These are phyloP conservation scores for Dendropsophus ebraccatus DNA, from an alignment of 2,113 vertebrate genomes.

Conservation along the genomic window DNA sequence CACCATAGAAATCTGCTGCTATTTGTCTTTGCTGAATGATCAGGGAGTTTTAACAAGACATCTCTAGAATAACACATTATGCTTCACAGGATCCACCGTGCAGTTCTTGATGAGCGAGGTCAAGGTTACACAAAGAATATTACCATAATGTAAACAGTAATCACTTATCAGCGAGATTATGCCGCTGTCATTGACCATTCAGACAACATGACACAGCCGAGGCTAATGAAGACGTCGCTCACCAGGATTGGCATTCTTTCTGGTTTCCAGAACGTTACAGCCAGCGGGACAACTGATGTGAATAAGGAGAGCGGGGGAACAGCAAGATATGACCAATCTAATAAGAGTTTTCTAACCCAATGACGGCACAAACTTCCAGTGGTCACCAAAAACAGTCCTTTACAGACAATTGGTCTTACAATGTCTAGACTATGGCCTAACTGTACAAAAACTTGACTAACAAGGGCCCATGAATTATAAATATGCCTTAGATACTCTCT, in stretches of 20 bases:
- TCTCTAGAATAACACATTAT: conserved; percentile 17
- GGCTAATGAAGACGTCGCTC: conserved; percentile 11
- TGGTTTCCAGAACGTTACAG: not conserved
- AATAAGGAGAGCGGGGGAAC: not conserved
- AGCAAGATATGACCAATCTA: not conserved
- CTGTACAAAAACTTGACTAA: too few relatives aligned
- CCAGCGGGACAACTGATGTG: not conserved
- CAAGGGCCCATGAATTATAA: too few relatives aligned
- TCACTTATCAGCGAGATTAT: conserved; percentile 9
- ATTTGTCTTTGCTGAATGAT: not conserved
- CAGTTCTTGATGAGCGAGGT: conserved; percentile 26
- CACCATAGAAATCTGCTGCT: not conserved
- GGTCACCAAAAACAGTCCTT: not conserved
- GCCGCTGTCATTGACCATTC: conserved; percentile 11
- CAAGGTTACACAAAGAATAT: conserved; percentile 33
- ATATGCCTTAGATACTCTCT: too few relatives aligned
- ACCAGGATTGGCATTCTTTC: not conserved
- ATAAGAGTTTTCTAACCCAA: not conserved
- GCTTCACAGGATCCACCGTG: not conserved
- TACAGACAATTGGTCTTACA: not conserved
- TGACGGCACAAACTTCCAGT: not conserved
- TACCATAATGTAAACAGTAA: conserved; percentile 42
- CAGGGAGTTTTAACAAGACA: not conserved
- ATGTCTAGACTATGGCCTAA: too few relatives aligned
- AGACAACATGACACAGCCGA: conserved; percentile 36